A percentile compares a stretch with the other conserved stretches of the same genome.
Conservation (phyloP, 2,797 vertebrate genomes). For the Enteromius anoplus region DNA sequence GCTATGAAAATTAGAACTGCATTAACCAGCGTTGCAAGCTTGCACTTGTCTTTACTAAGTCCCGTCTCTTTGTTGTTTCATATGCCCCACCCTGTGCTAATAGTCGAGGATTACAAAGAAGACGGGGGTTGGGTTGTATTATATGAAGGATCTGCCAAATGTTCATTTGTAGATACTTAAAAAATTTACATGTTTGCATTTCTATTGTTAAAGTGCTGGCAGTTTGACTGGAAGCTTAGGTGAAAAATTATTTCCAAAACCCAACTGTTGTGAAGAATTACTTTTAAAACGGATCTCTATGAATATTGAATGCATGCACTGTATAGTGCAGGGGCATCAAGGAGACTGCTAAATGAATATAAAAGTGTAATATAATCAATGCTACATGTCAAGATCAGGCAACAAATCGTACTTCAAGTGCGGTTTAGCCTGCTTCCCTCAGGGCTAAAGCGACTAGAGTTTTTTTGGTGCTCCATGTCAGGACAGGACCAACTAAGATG, state of each 20-base stretch:
- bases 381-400: conserved; percentile 23
- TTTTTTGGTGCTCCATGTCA: conserved; percentile 42
- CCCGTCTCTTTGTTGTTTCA: conserved; percentile 63
- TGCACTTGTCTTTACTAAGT: conserved; percentile 67
- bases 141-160: conserved; percentile 29
- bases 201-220: not conserved
- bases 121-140: conserved; percentile 29
- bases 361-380: conserved; percentile 23
- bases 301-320: conserved; percentile 12
- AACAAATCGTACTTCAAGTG: conserved; percentile 23
- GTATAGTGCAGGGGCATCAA: conserved; percentile 26
- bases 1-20: conserved; percentile 58
- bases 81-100: conserved; percentile 72
- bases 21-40: conserved; percentile 67
- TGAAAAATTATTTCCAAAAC: not conserved
- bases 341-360: conserved; percentile 25
- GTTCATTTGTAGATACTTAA: not conserved
- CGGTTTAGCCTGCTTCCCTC: conserved; percentile 36
- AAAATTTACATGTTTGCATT: not conserved
- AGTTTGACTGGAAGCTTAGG: conserved; percentile 14
- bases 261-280: not conserved
- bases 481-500: conserved; percentile 65
- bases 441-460: conserved; percentile 10
- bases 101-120: conserved; percentile 51
- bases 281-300: conserved; percentile 8